Percentiles rank a stretch among this genome's conserved stretches.
phyloP scores from a whole-genome alignment of 2,888 invertebrate genomes.

The Nomada hirtipes region DNA sequence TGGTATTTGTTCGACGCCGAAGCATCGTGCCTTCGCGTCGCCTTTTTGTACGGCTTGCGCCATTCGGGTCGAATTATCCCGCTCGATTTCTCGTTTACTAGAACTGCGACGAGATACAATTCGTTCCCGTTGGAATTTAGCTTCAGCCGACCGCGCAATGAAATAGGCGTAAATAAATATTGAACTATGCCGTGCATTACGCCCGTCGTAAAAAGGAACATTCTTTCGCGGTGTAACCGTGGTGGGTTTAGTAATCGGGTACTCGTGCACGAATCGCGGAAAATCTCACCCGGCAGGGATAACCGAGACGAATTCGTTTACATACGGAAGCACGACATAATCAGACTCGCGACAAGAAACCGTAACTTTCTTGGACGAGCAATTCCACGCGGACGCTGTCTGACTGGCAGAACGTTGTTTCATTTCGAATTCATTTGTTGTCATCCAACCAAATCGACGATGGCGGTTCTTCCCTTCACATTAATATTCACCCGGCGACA shows the following conservation, averaged over 20 bases:
- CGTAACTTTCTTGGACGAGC: conserved; percentile 30
- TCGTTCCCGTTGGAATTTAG: neutral
- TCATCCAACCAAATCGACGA: neutral
- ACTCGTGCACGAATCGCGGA: neutral
- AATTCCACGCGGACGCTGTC: neutral
- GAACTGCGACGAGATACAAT: neutral
- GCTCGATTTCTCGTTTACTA: conserved; percentile 13
- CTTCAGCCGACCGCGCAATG: neutral
- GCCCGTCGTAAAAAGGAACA: conserved; percentile 1
- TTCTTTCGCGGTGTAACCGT: neutral
- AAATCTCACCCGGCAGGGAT: conserved; percentile 11
- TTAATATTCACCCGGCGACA: neutral
- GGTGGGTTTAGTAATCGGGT: too few species aligned
- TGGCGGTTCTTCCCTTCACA: neutral
- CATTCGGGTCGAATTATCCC: neutral
- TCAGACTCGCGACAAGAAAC: conserved; percentile 30
- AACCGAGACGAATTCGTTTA: conserved; percentile 19
- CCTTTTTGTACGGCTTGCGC: neutral
- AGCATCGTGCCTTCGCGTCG: too few species aligned
- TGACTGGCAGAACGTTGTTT: neutral
- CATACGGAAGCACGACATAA: conserved; percentile 45
- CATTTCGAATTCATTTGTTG: neutral
- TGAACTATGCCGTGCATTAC: conserved; percentile 14
- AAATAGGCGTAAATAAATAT: conserved; percentile 3
- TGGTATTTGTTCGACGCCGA: neutral